Base-by-base conservation (phyloP, 2,113 vertebrate species). In the Lampris incognitus region DNA sequence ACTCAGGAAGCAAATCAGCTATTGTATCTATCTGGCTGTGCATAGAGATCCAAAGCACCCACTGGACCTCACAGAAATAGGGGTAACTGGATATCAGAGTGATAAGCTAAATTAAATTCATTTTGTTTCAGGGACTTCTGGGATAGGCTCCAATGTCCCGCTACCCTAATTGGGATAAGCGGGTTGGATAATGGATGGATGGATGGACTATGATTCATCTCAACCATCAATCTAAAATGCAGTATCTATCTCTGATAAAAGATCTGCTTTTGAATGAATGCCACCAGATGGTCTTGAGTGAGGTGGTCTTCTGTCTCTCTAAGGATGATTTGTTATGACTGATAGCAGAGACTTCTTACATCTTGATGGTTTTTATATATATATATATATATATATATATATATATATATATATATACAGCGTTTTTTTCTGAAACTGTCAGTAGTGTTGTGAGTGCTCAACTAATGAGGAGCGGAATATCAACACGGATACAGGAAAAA, bases 201-300 rank as follows among this genome's bases (percentile, higher is more conserved):
- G 24, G 24, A 24, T 24, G 24, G 24, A 24, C 24, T 24, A 24
- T 49, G 48, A 52, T 44, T n/a, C 4, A 56, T 46, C 51, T 56
- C 39, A 71, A 52, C 50, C 73, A 75, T 75, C 8, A 56, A 39
- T 62, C 46, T 48, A 66, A 39, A 36, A 11, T 63, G 13, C 10
- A 41, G 13, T 38, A 42, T 66, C 38, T 9, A 62, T 13, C 41
- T 6, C 54, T 39, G n/a, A 24, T 10, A 69, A 61, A 10, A 46
- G 38, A 0, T 1, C 40, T 39, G n/a, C 11, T 5, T 60, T 13
- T 72, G 9, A 70, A 56, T 56, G 68, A 82, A 44, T 66, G 57
- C 55, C 49, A 38, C 65, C 73, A 78, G 76, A 80, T 72, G 78
- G 69, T 42, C 9, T 38, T 57, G 24, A 74, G 46, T 61, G 58